A percentile compares a stretch with the other conserved stretches of the same genome.
These are phyloP conservation scores for Tiliacea aurago DNA, from an alignment of 2,888 invertebrate species.

Conservation along the genomic window DNA sequence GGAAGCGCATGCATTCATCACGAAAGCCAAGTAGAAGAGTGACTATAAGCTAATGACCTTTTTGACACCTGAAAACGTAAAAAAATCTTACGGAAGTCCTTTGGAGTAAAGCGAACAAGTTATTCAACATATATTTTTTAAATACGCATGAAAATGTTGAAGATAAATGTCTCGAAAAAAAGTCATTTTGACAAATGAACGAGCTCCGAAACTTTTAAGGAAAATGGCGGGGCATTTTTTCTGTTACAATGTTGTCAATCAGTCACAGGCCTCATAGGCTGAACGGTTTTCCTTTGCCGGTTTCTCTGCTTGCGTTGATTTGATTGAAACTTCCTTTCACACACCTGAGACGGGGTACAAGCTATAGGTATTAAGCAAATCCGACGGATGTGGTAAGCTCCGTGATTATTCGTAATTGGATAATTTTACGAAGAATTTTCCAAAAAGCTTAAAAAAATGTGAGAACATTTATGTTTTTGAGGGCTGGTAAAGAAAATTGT, in stretches of 20 bases:
- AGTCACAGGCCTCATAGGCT: conserved; percentile 76
- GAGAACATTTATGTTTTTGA: conserved; percentile 5
- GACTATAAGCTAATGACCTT: not conserved
- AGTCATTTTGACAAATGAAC: conserved; percentile 75
- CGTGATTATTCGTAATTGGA: conserved; percentile 58
- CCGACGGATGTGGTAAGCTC: conserved; percentile 55
- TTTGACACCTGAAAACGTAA: not conserved
- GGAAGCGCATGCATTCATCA: not conserved
- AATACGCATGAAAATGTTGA: conserved; percentile 41
- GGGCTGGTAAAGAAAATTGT: conserved; percentile 11
- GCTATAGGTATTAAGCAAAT: conserved; percentile 50
- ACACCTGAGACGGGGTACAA: conserved; percentile 81
- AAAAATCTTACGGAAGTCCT: conserved; percentile 12
- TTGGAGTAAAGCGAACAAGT: conserved; percentile 39
- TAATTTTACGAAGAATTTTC: conserved; percentile 29
- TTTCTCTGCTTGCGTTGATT: conserved; percentile 82
- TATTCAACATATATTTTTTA: conserved; percentile 39
- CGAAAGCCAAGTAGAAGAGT: not conserved
- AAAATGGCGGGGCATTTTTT: conserved; percentile 78
- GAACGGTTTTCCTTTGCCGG: conserved; percentile 78
- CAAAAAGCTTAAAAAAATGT: conserved; percentile 14
- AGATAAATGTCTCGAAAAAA: conserved; percentile 45
- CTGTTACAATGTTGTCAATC: conserved; percentile 87
- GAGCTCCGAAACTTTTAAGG: conserved; percentile 75
- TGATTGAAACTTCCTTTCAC: conserved; percentile 87